Percentiles rank a stretch among this genome's conserved stretches.
These are phyloP conservation scores for Ameiurus melas DNA, from an alignment of 2,113 vertebrate genomes.

Conservation along the genomic window DNA sequence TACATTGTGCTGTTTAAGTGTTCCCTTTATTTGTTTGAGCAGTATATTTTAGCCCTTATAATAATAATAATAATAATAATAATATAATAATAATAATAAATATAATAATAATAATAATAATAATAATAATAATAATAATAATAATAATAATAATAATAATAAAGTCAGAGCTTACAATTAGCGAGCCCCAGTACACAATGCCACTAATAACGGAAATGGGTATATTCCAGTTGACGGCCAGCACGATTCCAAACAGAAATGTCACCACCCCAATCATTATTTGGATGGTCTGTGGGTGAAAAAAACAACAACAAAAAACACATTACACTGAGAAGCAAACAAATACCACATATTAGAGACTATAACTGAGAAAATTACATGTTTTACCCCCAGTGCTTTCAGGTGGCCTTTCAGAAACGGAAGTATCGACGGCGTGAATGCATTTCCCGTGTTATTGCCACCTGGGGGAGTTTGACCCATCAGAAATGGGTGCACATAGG, in stretches of 20 bases:
- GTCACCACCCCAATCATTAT: constrained; percentile 37
- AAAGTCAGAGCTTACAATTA: constrained; percentile 40
- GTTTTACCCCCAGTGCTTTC: constrained; percentile 38
- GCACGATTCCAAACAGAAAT: constrained; percentile 35
- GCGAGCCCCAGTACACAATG: constrained; percentile 36
- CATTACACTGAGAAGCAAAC: not conserved
- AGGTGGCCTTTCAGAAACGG: constrained; percentile 38
- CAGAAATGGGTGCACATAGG: not conserved
- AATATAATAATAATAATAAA: too few relatives aligned
- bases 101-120: too few relatives aligned
- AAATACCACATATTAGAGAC: not conserved
- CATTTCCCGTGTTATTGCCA: not conserved
- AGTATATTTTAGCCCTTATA: too few relatives aligned
- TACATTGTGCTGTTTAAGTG: too few relatives aligned
- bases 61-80: too few relatives aligned
- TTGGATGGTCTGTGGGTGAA: constrained; percentile 26
- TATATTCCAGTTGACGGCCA: not conserved
- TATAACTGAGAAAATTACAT: not conserved
- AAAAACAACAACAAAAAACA: not conserved
- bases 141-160: too few relatives aligned
- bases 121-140: too few relatives aligned
- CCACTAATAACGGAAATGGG: not conserved
- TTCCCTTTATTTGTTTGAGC: too few relatives aligned
- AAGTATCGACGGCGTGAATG: not conserved
- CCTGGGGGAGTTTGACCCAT: not conserved